phyloP scores from a whole-genome alignment of 2,113 vertebrate species.

The Dendropsophus ebraccatus region DNA sequence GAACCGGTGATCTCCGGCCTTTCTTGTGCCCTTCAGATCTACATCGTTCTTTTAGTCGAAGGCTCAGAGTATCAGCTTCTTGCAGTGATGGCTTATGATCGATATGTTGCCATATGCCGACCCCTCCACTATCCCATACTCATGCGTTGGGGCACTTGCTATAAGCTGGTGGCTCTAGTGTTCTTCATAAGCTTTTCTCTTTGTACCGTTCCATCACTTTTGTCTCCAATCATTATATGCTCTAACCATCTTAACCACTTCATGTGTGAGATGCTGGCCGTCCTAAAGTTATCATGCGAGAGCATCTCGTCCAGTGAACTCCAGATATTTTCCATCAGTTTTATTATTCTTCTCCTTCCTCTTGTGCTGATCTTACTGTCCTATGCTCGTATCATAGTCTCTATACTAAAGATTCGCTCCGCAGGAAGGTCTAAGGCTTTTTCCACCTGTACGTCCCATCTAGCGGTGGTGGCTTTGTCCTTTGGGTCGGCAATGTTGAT shows the following conservation, averaged over 20 bases:
- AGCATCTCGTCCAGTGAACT: background rate
- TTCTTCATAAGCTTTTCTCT: background rate
- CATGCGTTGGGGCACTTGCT: conserved; percentile 2
- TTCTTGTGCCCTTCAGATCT: background rate
- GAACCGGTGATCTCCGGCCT: background rate
- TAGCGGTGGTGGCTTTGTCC: background rate
- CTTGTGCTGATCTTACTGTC: background rate
- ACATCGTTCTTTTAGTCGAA: background rate
- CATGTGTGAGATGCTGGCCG: conserved; percentile 9
- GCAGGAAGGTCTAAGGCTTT: background rate
- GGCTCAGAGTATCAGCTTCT: background rate
- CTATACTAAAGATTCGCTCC: background rate
- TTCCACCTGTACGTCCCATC: conserved; percentile 1
- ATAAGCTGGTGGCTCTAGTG: background rate
- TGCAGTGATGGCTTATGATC: background rate
- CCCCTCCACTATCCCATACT: background rate
- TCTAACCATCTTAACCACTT: background rate
- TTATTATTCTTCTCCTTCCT: background rate
- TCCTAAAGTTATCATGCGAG: background rate
- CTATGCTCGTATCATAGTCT: background rate
- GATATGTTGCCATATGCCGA: background rate
- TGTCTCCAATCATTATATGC: background rate
- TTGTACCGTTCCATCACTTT: background rate
- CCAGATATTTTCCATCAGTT: conserved; percentile 5
- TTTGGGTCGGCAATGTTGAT: background rate